Percentiles rank a stretch among this genome's conserved stretches.
phyloP scores from a whole-genome alignment of 2,797 vertebrate genomes.

The Ambastaia sidthimunki region DNA sequence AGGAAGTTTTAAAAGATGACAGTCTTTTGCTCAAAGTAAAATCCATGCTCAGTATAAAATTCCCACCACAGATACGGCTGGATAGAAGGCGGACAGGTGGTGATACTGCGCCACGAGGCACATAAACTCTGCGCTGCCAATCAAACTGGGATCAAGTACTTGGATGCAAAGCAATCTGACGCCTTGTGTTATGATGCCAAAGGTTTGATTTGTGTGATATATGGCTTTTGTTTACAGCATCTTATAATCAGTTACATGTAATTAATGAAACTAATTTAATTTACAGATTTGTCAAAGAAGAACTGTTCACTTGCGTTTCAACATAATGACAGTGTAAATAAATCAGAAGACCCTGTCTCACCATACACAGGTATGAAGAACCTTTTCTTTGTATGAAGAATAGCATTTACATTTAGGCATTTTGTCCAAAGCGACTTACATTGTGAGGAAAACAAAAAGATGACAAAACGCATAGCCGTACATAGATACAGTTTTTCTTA shows the following conservation, averaged over 20 bases:
- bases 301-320: conserved; percentile 18
- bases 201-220: conserved; percentile 9
- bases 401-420: too few species aligned
- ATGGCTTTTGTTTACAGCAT: background rate
- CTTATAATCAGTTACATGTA: too few species aligned
- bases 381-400: too few species aligned
- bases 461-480: too few species aligned
- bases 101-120: conserved; percentile 79
- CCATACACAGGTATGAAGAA: background rate
- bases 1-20: too few species aligned
- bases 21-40: too few species aligned
- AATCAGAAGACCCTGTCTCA: background rate
- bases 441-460: too few species aligned
- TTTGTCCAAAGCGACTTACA: too few species aligned
- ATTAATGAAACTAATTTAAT: background rate
- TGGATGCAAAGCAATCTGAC: background rate
- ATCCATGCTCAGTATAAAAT: background rate
- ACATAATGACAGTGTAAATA: background rate
- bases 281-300: conserved; percentile 28
- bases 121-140: conserved; percentile 82
- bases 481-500: too few species aligned
- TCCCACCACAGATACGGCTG: conserved; percentile 84
- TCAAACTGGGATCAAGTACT: conserved; percentile 67
- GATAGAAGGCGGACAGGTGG: conserved; percentile 69
- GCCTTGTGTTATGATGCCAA: background rate